Evolutionary conservation across 1,140 invertebrate genomes (phyloP), one percentile per base, ranked within the genome.

Genomic region (Atta texana): DNA sequence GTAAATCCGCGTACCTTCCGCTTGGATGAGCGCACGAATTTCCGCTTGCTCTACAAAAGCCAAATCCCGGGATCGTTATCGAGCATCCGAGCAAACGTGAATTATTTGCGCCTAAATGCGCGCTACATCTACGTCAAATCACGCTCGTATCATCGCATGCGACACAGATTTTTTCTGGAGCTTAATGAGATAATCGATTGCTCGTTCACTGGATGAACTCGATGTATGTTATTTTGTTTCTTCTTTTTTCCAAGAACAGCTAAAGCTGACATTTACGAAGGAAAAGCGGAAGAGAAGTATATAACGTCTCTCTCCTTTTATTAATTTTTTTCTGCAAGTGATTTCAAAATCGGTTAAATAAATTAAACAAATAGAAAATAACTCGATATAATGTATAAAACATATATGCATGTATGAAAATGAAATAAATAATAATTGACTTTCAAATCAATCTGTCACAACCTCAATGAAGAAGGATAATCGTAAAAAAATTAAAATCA

Each of bases 131-230:
- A 34, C 6, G 61, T 14, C 12, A 69, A 81, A 71, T 81, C 51
- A n/a, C 14, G 77, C 21, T 57, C 31, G 1, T 57, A 49, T 81
- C 24, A 16, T 81, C 49, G 78, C 77, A 63, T 57, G 57, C 18
- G 39, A 44, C 31, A 69, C 16, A 77, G n/a, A 80, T 80, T 69
- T 44, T 24, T n/a, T 55, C 63, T 31, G 31, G 49, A 39, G 63
- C 44, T 80, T 66, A 49, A 24, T 68, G 28, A 53, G 63, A 68
- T 68, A 51, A 80, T 80, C 61, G 61, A 80, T 77, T 53, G 61
- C 31, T 68, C 76, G 76, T n/a, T 61, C 51, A 57, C 10, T 74
- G 1, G 18, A 14, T 7, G 2, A 49, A 77, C 39, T 44, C 16
- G 59, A 77, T 77, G 14, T 66, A 21, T 49, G 3, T 1, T 64